Base-by-base conservation (phyloP, 2,888 invertebrate species). In the Pandemis heparana region DNA sequence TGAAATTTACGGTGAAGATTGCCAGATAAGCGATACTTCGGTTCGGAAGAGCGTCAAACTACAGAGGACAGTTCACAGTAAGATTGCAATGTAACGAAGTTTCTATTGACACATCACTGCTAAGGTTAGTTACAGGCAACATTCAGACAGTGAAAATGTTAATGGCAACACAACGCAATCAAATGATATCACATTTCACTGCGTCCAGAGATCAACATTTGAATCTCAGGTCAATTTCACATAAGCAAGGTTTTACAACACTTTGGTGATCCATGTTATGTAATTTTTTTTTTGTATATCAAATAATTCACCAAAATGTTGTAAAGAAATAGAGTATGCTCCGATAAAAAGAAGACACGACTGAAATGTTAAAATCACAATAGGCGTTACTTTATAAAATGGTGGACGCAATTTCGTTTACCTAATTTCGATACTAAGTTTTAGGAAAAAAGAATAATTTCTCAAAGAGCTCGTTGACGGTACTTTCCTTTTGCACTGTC, bases 61-160 rank as follows among this genome's bases (percentile, higher is more conserved):
- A 82, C 79, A 84, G 80, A 77, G 76, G 78, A 75, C 76, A 80
- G 79, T 78, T 75, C 75, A 80, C 67, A 77, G 67, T 67, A 63
- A 77, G 71, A 79, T 75, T 69, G 67, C 75, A 77, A 67, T 79
- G 77, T 73, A 71, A 78, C 79, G 78, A 76, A 80, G 73, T 78
- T 78, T 83, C 80, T 83, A 85, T 79, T 82, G 78, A 83, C 82
- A 82, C 77, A 77, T 81, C 85, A 86, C 81, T 78, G 79, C 87
- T 90, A 89, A 85, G 76, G 87, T 89, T 87, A 87, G 87, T 89
- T 86, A 87, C 82, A 88, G 87, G 86, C 88, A 85, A 88, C 85
- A 87, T 79, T 83, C 82, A 83, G 81, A 85, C 85, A 86, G 87
- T 89, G 87, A 87, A 83, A 85, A 87, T 89, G 88, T 80, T 72